phyloP scores from a whole-genome alignment of 2,797 vertebrate genomes.

The Dermochelys coriacea region DNA sequence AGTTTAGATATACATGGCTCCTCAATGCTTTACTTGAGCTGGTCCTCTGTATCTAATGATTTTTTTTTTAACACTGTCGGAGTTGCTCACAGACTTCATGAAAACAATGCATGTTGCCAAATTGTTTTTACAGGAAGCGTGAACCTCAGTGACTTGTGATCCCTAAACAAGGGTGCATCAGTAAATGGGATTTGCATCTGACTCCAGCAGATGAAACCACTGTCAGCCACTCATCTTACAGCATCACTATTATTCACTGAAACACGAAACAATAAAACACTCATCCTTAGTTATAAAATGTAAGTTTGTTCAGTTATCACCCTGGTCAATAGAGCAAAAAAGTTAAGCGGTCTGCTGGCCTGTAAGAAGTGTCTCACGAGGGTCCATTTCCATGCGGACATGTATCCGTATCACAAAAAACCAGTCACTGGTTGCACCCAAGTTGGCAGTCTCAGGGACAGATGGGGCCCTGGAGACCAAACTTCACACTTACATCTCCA shows the following conservation, averaged over 20 bases:
- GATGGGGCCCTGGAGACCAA: neutral
- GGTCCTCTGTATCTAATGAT: neutral
- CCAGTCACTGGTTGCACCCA: accelerated
- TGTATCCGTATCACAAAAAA: neutral
- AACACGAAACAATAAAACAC: neutral
- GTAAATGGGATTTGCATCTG: neutral
- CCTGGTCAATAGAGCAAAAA: accelerated
- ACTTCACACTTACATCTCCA: neutral
- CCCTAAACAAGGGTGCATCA: neutral
- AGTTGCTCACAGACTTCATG: neutral
- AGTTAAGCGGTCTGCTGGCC: neutral
- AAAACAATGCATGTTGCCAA: neutral
- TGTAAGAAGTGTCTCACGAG: neutral
- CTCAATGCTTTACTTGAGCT: neutral
- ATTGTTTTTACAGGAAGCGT: neutral
- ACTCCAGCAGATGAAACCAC: neutral
- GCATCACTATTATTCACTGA: neutral
- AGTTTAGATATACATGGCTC: neutral
- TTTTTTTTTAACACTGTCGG: neutral
- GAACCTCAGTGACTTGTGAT: neutral
- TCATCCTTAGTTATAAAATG: neutral
- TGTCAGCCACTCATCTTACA: neutral
- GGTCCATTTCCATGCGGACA: neutral
- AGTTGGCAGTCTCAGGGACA: neutral
- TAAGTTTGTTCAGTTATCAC: neutral